Conservation (phyloP, 2,113 vertebrate species). For the Isichthys henryi region DNA sequence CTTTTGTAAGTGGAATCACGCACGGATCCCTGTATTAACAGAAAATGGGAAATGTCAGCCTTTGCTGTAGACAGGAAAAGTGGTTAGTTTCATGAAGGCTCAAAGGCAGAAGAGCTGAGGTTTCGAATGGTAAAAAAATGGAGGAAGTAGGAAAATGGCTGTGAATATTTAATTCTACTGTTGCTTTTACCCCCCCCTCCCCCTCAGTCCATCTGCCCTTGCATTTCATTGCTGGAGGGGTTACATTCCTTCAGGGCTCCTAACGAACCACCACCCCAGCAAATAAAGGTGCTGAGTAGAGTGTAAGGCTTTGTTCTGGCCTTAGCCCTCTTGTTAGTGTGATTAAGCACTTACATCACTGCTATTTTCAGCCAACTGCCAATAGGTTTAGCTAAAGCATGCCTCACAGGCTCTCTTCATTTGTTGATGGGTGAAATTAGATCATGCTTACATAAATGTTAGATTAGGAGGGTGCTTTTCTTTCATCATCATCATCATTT, state of each 20-base stretch:
- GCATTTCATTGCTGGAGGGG: neutral
- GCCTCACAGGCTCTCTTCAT: neutral
- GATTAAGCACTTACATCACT: neutral
- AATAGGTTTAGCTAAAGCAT: slow-evolving; percentile 3
- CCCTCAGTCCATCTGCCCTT: neutral
- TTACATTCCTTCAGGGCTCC: neutral
- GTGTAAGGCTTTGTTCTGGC: neutral
- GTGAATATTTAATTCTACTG: neutral
- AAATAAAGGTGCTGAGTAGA: slow-evolving; percentile 4
- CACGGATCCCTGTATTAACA: neutral
- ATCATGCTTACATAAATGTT: neutral
- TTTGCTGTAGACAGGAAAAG: neutral
- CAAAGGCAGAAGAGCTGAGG: neutral
- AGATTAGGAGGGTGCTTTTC: neutral
- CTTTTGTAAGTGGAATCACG: neutral
- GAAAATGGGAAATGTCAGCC: neutral
- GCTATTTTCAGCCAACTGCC: neutral
- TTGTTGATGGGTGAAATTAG: neutral
- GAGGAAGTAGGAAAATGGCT: neutral
- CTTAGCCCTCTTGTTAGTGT: neutral
- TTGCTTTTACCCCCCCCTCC: neutral
- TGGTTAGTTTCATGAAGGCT: neutral
- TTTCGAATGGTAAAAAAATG: neutral
- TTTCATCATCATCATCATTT: neutral
- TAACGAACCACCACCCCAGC: neutral